phyloP scores from a whole-genome alignment of 2,797 vertebrate genomes.

The Fistularia commersonii region DNA sequence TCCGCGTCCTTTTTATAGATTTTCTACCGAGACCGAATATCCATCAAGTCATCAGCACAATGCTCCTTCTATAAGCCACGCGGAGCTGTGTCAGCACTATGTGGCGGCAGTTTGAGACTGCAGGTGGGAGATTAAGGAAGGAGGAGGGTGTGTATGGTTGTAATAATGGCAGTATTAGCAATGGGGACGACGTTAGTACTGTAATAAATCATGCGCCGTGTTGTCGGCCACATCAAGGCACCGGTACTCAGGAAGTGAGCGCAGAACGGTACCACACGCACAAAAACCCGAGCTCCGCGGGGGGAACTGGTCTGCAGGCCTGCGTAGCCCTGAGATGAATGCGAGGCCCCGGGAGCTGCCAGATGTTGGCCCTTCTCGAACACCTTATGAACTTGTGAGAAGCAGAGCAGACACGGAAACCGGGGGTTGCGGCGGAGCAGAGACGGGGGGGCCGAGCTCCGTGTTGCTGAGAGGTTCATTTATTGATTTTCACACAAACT shows the following conservation, averaged over 20 bases:
- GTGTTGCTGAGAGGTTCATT: constrained; percentile 22
- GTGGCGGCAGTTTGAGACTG: constrained; percentile 33
- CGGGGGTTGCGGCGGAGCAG: constrained; percentile 25
- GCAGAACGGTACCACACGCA: constrained; percentile 59
- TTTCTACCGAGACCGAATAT: constrained; percentile 34
- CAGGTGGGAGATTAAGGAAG: constrained; percentile 46
- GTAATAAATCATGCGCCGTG: constrained; percentile 64
- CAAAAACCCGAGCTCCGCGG: constrained; percentile 64
- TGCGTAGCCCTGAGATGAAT: constrained; percentile 47
- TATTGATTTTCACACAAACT: too few relatives aligned
- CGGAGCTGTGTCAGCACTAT: constrained; percentile 48
- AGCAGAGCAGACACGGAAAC: constrained; percentile 41
- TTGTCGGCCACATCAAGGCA: constrained; percentile 70
- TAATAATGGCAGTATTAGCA: constrained; percentile 56
- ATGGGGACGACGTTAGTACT: constrained; percentile 48
- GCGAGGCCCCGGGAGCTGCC: constrained; percentile 52
- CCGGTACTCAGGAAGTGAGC: constrained; percentile 61
- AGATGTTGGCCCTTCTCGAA: constrained; percentile 68
- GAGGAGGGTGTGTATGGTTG: constrained; percentile 30
- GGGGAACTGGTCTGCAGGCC: constrained; percentile 64
- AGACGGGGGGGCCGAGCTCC: constrained; percentile 18
- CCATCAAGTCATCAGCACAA: constrained; percentile 23
- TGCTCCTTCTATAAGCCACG: constrained; percentile 10
- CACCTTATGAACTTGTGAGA: constrained; percentile 44
- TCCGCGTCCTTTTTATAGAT: constrained; percentile 23